phyloP scores from a whole-genome alignment of 1,140 invertebrate genomes.

The Aleiodes sp. region DNA sequence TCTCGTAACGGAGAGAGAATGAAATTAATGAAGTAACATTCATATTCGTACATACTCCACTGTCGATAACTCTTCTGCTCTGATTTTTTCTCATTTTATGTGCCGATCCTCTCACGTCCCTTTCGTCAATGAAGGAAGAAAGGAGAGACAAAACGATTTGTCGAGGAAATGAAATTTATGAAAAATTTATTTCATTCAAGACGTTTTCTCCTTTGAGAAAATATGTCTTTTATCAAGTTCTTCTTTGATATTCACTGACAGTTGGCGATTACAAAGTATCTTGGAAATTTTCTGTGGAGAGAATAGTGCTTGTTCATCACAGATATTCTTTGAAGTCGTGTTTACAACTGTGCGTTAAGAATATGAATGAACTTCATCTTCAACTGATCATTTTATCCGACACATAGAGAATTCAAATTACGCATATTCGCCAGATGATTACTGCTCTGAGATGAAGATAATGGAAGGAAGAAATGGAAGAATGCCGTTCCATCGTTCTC shows the following conservation, averaged over 20 bases:
- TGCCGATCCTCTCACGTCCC: neutral
- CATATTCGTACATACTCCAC: neutral
- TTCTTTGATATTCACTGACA: neutral
- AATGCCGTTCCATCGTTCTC: no score
- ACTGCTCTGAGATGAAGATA: no score
- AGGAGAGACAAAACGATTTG: conserved; percentile 5
- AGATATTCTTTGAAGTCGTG: neutral
- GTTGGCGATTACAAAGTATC: neutral
- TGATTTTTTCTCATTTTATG: neutral
- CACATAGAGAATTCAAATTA: no score
- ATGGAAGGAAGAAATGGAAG: no score
- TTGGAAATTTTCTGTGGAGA: neutral
- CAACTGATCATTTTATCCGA: no score
- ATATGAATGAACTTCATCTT: no score
- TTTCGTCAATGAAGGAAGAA: neutral
- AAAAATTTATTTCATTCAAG: neutral
- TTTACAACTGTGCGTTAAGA: no score
- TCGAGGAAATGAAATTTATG: neutral
- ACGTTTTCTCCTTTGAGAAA: neutral
- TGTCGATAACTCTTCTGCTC: neutral
- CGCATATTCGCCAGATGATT: no score
- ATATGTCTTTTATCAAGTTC: conserved; percentile 5
- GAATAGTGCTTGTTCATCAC: neutral
- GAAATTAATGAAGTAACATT: conserved; percentile 18
- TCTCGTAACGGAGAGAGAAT: neutral